Evolutionary conservation across 2,888 invertebrate genomes (phyloP).

Genomic region (Tiliacea aurago): DNA sequence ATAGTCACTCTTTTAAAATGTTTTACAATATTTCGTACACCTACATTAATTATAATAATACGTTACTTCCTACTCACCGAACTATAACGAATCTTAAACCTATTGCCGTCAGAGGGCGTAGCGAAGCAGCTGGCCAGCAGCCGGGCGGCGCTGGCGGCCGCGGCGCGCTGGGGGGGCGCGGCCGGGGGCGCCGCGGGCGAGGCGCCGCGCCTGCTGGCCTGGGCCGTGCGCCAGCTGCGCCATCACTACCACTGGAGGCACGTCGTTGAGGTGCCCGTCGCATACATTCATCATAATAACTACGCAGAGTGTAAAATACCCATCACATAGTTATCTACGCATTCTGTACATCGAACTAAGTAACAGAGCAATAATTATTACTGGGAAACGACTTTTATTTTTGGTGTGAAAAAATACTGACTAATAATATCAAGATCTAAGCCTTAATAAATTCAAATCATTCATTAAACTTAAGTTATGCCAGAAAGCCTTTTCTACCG

Average conservation of each 20-base stretch:
- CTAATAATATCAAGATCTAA: too few relatives aligned
- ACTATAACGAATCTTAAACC: neutral
- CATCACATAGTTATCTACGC: neutral
- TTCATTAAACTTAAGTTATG: too few relatives aligned
- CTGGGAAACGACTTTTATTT: neutral
- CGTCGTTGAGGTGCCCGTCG: slow-evolving; percentile 61
- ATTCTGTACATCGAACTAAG: neutral
- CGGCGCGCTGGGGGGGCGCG: slow-evolving; percentile 94
- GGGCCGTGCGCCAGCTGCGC: slow-evolving; percentile 81
- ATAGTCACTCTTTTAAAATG: neutral
- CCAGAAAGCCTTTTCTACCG: too few relatives aligned
- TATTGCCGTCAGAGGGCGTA: slow-evolving; percentile 91
- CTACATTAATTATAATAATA: neutral
- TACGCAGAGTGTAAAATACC: neutral
- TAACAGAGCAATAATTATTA: neutral
- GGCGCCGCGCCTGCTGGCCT: slow-evolving; percentile 94
- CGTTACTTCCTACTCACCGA: neutral
- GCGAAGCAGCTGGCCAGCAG: slow-evolving; percentile 91
- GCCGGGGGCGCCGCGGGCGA: slow-evolving; percentile 96
- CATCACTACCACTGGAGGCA: slow-evolving; percentile 56
- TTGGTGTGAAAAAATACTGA: neutral
- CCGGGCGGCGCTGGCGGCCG: slow-evolving; percentile 91
- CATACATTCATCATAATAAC: neutral
- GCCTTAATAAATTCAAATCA: too few relatives aligned
- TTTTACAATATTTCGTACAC: neutral